Conservation (phyloP, 2,797 vertebrate species). For the Avahi laniger region DNA sequence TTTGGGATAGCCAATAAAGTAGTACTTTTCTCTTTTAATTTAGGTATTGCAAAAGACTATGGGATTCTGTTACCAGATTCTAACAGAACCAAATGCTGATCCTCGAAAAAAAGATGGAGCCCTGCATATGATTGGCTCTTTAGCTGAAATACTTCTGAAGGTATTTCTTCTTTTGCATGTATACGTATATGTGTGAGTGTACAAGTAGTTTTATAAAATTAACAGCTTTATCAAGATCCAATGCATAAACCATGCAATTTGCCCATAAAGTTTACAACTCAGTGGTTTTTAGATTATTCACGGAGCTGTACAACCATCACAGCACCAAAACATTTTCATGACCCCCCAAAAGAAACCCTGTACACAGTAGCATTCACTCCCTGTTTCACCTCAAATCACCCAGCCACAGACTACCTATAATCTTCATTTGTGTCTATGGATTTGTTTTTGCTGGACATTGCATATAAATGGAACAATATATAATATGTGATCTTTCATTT, state of each 20-base stretch:
- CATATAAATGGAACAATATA: not conserved
- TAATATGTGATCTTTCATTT: not conserved
- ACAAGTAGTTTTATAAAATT: not conserved
- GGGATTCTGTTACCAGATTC: slow-evolving; percentile 99
- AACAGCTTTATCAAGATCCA: not conserved
- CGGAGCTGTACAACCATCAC: not conserved
- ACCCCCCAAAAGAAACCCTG: not conserved
- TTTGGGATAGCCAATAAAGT: not conserved
- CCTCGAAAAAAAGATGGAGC: slow-evolving; percentile 99
- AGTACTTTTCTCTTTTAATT: slow-evolving; percentile 31
- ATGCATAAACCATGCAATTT: not conserved
- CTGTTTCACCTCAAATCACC: not conserved
- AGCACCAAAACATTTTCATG: not conserved
- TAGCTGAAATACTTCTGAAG: slow-evolving; percentile 98
- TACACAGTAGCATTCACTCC: not conserved
- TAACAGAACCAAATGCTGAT: slow-evolving; percentile 94
- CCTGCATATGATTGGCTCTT: slow-evolving; percentile 98
- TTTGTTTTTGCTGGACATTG: not conserved
- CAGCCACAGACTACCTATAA: not conserved
- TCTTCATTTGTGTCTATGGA: not conserved
- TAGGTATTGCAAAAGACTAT: slow-evolving; percentile 99
- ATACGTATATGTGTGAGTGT: not conserved
- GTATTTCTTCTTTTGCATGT: slow-evolving; percentile 80
- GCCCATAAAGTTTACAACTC: not conserved
- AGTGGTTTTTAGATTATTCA: not conserved